Evolutionary conservation across 1,140 invertebrate genomes (phyloP).

Genomic region (Aplysia californica): DNA sequence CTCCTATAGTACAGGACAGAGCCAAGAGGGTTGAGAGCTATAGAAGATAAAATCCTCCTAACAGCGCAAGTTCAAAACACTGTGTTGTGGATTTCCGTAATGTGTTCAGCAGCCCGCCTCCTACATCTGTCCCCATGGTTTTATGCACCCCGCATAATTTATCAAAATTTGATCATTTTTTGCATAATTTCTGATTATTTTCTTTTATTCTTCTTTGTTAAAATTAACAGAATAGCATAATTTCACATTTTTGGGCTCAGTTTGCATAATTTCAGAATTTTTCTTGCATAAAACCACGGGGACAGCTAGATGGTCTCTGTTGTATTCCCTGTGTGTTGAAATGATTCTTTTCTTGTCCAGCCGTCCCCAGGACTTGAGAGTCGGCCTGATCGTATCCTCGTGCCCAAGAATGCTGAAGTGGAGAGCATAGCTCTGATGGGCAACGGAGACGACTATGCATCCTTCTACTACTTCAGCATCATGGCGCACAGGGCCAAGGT

Average conservation of each 20-base stretch:
- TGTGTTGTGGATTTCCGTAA: no score
- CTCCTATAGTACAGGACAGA: neutral
- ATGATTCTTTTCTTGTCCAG: constrained; percentile 34
- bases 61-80: no score
- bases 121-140: no score
- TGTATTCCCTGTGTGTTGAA: neutral
- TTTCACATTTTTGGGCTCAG: no score
- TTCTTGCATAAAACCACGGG: neutral
- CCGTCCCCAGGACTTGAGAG: constrained; percentile 52
- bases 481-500: constrained; percentile 34
- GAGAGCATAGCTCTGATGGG: constrained; percentile 26
- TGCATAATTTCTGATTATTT: no score
- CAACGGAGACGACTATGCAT: constrained; percentile 43
- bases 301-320: neutral
- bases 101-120: no score
- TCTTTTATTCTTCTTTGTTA: no score
- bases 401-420: constrained; percentile 29
- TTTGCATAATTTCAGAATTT: no score
- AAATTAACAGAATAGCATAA: no score
- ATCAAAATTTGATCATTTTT: no score
- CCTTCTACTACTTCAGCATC: constrained; percentile 36
- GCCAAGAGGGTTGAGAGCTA: neutral
- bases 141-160: no score
- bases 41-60: neutral
- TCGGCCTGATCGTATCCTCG: constrained; percentile 55